These are phyloP conservation scores for Tethea ocularis DNA, from an alignment of 2,888 invertebrate genomes.

Conservation along the genomic window DNA sequence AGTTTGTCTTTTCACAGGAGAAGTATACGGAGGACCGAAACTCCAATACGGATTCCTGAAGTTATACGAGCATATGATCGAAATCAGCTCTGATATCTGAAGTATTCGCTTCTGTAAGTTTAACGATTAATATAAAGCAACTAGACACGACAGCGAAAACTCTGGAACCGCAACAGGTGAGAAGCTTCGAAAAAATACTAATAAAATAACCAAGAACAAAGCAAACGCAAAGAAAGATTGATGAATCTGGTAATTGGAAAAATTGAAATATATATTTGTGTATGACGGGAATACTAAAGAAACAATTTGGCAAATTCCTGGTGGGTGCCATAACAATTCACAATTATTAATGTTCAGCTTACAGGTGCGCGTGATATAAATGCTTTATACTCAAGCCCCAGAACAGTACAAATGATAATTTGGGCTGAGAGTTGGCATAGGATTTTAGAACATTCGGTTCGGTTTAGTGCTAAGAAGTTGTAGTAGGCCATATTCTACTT, in stretches of 20 bases:
- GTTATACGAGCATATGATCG: conserved; percentile 36
- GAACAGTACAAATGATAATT: conserved; percentile 35
- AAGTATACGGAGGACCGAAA: conserved; percentile 41
- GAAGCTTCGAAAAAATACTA: not conserved
- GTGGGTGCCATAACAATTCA: conserved; percentile 25
- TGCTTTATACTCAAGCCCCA: conserved; percentile 29
- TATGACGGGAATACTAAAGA: conserved; percentile 7
- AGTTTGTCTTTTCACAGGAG: conserved; percentile 53
- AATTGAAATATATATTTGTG: conserved; percentile 8
- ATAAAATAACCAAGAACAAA: not conserved
- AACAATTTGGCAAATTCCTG: conserved; percentile 27
- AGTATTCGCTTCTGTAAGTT: not conserved
- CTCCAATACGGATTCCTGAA: conserved; percentile 42
- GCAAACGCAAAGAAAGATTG: conserved; percentile 11
- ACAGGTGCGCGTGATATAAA: conserved; percentile 44
- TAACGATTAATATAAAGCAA: not conserved
- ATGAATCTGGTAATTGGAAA: conserved; percentile 13
- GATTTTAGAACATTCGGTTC: conserved; percentile 18
- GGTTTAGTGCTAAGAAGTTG: conserved; percentile 25
- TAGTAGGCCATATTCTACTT: conserved; percentile 13
- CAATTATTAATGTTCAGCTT: conserved; percentile 39
- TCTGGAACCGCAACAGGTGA: not conserved
- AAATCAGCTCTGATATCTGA: conserved; percentile 45
- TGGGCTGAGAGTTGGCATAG: conserved; percentile 34
- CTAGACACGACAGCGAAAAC: not conserved